phyloP scores from a whole-genome alignment of 2,113 vertebrate species.

The Morone saxatilis region DNA sequence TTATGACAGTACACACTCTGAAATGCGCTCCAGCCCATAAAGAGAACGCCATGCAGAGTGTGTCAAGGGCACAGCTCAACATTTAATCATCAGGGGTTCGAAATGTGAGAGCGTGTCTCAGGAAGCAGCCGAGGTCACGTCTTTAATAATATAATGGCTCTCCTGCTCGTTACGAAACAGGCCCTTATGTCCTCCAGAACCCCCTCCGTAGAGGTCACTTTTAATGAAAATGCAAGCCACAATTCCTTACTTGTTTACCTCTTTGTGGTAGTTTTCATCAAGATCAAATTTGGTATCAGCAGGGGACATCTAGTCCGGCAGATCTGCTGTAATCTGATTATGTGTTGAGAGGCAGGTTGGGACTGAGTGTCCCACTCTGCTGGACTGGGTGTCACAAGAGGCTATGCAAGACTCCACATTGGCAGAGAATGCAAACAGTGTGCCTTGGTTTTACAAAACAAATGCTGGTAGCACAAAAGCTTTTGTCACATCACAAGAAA shows the following conservation, averaged over 20 bases:
- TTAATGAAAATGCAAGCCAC: slow-evolving; percentile 78
- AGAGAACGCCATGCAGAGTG: slow-evolving; percentile 37
- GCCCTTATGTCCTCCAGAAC: slow-evolving; percentile 48
- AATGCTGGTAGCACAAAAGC: not conserved
- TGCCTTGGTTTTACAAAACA: slow-evolving; percentile 12
- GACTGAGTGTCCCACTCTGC: slow-evolving; percentile 38
- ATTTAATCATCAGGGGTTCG: slow-evolving; percentile 70
- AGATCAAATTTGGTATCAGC: slow-evolving; percentile 79
- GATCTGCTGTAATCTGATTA: slow-evolving; percentile 68
- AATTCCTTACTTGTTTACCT: slow-evolving; percentile 66
- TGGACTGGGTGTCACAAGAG: slow-evolving; percentile 22
- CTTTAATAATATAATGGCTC: slow-evolving; percentile 73
- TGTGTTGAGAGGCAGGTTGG: slow-evolving; percentile 69
- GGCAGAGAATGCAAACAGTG: not conserved
- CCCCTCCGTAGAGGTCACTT: slow-evolving; percentile 70
- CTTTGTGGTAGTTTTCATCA: slow-evolving; percentile 78
- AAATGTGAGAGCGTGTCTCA: slow-evolving; percentile 75
- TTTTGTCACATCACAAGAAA: not conserved
- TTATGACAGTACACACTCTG: slow-evolving; percentile 6
- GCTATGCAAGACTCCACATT: not conserved
- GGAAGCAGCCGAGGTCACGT: slow-evolving; percentile 71
- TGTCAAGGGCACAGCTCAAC: slow-evolving; percentile 74
- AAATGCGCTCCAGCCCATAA: slow-evolving; percentile 10
- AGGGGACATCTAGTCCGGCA: slow-evolving; percentile 50
- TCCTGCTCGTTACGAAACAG: slow-evolving; percentile 62